Base-by-base conservation (phyloP, 2,113 vertebrate genomes). In the Crotalus horridus region DNA sequence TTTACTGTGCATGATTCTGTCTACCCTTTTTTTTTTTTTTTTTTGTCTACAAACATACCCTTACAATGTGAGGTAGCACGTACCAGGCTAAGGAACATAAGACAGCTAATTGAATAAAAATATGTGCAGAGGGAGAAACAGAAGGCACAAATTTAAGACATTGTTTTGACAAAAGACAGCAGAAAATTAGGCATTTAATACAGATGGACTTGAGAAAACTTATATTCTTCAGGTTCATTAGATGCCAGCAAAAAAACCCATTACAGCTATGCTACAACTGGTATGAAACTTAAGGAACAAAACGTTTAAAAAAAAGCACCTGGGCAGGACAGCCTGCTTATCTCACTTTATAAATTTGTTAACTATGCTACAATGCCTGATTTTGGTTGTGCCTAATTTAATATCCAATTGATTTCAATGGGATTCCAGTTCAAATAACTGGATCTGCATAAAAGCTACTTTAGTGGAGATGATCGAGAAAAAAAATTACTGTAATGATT, bases 41-140 rank as follows among this genome's bases (percentile, higher is more conserved):
- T 61, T 51, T 39, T n/a, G 55, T 64, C 92, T 58, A 59, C 56
- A 39, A 87, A 46, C 54, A 90, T 59, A 39, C 46, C 54, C 43
- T 90, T 46, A 43, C 81, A 93, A 90, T 81, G 81, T 87, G 92
- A 93, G 92, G 92, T 93, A 93, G 92, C 92, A 87, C 24, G 21
- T 61, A 61, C 81, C 81, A 90, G 56, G 46, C 81, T 53, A 90
- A 87, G n/a, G 29, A 90, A 85, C 64, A 85, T 13, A 55, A 89
- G 90, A 29, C 11, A 21, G 64, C 46, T 23, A 87, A 11, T 23
- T 7, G n/a, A 48, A 23, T 13, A 87, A 20, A 51, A 23, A 8
- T 4, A 69, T 46, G 24, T 39, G 46, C 13, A 33, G 53, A 29
- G 46, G 54, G 39, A 48, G 23, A 56, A 91, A 85, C 61, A 56